Evolutionary conservation across 2,113 vertebrate species (phyloP).

Genomic region (Pseudopodoces humilis): DNA sequence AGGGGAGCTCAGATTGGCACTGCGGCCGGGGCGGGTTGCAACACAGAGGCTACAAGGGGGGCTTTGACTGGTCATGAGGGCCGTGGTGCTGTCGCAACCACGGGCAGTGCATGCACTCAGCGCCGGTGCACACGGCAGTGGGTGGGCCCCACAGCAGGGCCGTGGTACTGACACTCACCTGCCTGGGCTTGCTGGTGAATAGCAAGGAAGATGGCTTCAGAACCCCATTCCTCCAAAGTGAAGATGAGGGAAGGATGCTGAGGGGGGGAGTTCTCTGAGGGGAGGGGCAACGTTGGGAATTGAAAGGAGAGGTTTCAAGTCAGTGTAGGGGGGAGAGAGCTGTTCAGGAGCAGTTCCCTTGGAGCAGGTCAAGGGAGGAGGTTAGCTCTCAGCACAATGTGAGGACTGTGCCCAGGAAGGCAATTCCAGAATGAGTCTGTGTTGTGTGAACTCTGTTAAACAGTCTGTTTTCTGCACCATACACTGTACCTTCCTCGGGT

Average conservation of each 20-base stretch:
- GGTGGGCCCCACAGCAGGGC: too few species aligned
- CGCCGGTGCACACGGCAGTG: fast-evolving
- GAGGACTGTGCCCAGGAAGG: background rate
- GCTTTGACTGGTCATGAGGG: background rate
- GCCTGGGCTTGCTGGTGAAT: fast-evolving
- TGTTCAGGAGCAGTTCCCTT: background rate
- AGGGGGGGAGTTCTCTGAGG: background rate
- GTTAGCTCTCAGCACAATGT: background rate
- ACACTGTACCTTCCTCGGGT: background rate
- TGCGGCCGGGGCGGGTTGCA: fast-evolving
- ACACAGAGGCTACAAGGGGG: fast-evolving
- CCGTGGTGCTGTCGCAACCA: fast-evolving
- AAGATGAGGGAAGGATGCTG: background rate
- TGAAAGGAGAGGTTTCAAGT: background rate
- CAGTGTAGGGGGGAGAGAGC: background rate
- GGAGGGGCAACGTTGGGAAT: background rate
- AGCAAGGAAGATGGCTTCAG: background rate
- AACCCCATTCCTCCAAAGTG: fast-evolving
- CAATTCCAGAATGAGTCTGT: background rate
- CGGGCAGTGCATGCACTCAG: fast-evolving
- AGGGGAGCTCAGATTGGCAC: background rate
- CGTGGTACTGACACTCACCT: background rate
- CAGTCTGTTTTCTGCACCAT: background rate
- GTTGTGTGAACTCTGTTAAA: background rate
- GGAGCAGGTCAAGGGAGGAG: background rate